phyloP scores from a whole-genome alignment of 2,888 invertebrate genomes.

The Euplexia lucipara region DNA sequence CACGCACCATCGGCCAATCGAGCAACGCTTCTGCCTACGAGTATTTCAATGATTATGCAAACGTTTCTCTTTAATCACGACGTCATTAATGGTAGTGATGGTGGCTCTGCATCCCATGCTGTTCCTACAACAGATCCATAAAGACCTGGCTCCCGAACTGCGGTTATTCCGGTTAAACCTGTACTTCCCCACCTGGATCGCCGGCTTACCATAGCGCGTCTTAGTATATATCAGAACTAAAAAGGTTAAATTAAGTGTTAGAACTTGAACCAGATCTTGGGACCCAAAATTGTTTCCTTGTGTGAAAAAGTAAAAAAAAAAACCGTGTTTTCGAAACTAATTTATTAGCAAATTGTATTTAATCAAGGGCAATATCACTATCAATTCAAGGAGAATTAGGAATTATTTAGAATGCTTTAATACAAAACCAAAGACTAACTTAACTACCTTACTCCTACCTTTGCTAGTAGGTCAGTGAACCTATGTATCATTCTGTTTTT shows the following conservation, averaged over 20 bases:
- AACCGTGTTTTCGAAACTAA: neutral
- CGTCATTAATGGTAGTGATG: constrained; percentile 69
- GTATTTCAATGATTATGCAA: constrained; percentile 67
- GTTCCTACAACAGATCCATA: constrained; percentile 78
- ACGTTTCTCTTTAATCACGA: constrained; percentile 67
- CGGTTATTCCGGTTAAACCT: constrained; percentile 78
- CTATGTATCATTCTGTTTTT: neutral
- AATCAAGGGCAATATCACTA: neutral
- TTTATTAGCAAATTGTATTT: constrained; percentile 12
- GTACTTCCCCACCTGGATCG: constrained; percentile 73
- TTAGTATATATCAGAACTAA: constrained; percentile 72
- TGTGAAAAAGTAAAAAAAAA: constrained; percentile 4
- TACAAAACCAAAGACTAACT: neutral
- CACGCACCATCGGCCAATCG: neutral
- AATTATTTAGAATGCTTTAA: neutral
- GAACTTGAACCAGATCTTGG: neutral
- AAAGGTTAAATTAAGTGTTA: constrained; percentile 47
- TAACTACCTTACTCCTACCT: neutral
- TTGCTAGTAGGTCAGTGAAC: neutral
- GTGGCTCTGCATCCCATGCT: constrained; percentile 74
- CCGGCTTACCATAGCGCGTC: constrained; percentile 70
- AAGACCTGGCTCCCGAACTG: constrained; percentile 72
- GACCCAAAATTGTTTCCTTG: neutral
- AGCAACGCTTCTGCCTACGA: neutral
- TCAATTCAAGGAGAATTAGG: neutral